Evolutionary conservation across 2,113 vertebrate species (phyloP).

Genomic region (Leptodactylus fuscus): DNA sequence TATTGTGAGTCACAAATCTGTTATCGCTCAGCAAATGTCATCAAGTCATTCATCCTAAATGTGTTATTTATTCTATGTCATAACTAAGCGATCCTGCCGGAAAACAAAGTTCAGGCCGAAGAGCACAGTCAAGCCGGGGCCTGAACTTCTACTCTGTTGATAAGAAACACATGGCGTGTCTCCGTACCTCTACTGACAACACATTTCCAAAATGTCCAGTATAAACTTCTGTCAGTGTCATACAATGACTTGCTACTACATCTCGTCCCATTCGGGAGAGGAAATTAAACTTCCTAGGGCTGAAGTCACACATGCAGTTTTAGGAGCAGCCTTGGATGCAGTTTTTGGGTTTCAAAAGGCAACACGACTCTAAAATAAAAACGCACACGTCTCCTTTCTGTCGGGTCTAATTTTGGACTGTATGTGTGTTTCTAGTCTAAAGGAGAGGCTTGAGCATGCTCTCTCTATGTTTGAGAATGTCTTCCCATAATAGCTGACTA

Average conservation of each 20-base stretch:
- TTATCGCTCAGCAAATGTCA: neutral
- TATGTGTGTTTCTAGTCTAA: too few species aligned
- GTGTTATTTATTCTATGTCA: constrained; percentile 11
- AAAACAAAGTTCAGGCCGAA: constrained; percentile 7
- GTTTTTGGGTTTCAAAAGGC: too few species aligned
- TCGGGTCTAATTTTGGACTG: too few species aligned
- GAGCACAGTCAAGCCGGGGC: neutral
- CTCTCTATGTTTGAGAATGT: neutral
- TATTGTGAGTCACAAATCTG: constrained; percentile 20
- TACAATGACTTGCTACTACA: neutral
- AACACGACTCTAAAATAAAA: too few species aligned
- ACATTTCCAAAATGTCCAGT: neutral
- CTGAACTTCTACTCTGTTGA: neutral
- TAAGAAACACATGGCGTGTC: neutral
- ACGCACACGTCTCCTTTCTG: too few species aligned
- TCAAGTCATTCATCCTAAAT: neutral
- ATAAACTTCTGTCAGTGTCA: neutral
- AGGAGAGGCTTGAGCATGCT: neutral
- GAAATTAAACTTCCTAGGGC: neutral
- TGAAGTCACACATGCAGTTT: too few species aligned
- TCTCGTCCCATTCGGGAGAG: neutral
- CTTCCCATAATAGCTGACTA: too few species aligned
- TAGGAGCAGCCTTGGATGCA: too few species aligned
- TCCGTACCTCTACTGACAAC: neutral
- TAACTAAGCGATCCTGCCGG: neutral